phyloP scores from a whole-genome alignment of 53 echinoderm and acorn worm species.

The Hippasteria phrygiana region DNA sequence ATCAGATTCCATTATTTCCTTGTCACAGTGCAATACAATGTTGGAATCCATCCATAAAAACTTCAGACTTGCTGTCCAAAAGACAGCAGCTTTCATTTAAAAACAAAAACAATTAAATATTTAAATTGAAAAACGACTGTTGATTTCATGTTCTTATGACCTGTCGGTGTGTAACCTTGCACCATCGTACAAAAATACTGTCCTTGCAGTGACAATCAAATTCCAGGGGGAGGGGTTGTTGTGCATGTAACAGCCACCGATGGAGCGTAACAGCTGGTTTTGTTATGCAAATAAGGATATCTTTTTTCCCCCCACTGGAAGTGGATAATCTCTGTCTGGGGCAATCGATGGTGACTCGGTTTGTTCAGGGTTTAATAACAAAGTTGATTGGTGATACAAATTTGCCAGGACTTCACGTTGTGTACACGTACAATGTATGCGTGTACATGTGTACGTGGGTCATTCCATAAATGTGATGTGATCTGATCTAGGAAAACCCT shows the following conservation, averaged over 20 bases:
- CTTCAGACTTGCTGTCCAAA: too few species aligned
- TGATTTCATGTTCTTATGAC: neutral
- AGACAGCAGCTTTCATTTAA: too few species aligned
- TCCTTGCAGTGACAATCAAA: neutral
- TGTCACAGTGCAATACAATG: too few species aligned
- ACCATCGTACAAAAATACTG: neutral
- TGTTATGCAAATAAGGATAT: neutral
- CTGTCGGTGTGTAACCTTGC: neutral
- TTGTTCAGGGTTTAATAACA: too few species aligned
- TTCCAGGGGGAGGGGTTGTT: neutral
- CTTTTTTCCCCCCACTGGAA: neutral
- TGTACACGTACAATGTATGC: neutral
- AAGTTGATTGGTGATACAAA: neutral
- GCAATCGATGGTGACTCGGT: too few species aligned
- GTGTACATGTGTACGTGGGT: too few species aligned
- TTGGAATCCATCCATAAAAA: too few species aligned
- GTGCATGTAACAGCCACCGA: neutral
- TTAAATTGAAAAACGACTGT: too few species aligned
- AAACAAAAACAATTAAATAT: too few species aligned
- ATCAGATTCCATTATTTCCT: too few species aligned
- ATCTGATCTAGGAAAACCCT: too few species aligned
- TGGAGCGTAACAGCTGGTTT: neutral
- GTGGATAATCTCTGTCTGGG: neutral
- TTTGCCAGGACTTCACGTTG: neutral
- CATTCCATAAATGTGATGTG: too few species aligned